Conservation (phyloP, 2,888 invertebrate species). For the Heliconius ethilla region DNA sequence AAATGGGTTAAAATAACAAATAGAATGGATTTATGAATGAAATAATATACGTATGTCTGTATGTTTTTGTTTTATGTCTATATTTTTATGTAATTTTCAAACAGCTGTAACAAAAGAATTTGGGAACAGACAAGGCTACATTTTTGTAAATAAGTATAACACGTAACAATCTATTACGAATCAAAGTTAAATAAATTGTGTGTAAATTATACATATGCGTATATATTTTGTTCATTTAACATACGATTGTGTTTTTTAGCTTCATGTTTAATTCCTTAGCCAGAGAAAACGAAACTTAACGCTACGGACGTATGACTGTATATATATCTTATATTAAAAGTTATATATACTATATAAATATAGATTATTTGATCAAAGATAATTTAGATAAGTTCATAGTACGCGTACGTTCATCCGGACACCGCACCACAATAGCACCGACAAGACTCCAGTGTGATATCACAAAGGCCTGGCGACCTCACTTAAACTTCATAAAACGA, state of each 20-base stretch:
- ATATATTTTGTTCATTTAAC: neutral
- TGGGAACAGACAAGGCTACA: neutral
- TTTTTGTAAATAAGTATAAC: neutral
- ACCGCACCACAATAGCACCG: slow-evolving; percentile 26
- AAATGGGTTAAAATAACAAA: slow-evolving; percentile 16
- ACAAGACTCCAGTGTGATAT: slow-evolving; percentile 28
- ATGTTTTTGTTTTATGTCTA: neutral
- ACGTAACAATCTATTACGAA: neutral
- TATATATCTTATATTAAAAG: neutral
- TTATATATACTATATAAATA: neutral
- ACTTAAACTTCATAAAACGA: slow-evolving; percentile 31
- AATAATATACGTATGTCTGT: neutral
- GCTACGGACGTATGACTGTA: too few species aligned
- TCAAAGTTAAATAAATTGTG: neutral
- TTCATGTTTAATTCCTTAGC: too few species aligned
- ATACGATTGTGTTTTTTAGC: too few species aligned
- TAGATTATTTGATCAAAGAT: slow-evolving; percentile 20
- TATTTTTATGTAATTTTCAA: neutral
- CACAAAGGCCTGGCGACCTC: slow-evolving; percentile 32
- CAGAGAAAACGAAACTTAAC: too few species aligned
- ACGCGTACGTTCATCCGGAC: slow-evolving; percentile 25
- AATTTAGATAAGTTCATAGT: slow-evolving; percentile 26
- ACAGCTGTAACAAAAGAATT: slow-evolving; percentile 5
- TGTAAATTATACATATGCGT: neutral
- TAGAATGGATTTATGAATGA: slow-evolving; percentile 15